phyloP scores from a whole-genome alignment of 2,888 invertebrate species.

The Leucoptera coffeella region DNA sequence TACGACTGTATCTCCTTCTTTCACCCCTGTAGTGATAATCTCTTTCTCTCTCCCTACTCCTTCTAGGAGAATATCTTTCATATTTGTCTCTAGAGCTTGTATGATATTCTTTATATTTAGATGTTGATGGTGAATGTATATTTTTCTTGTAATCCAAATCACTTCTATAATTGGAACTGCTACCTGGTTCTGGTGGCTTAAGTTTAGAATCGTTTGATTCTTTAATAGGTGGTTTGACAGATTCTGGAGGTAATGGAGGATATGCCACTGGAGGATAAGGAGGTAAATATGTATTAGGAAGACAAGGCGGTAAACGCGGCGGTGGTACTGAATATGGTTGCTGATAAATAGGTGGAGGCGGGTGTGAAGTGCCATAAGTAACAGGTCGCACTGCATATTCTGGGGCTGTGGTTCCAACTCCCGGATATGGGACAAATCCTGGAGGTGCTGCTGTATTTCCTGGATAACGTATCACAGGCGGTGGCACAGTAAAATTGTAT shows the following conservation, averaged over 20 bases:
- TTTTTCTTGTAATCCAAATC: constrained; percentile 4
- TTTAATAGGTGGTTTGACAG: too few species aligned
- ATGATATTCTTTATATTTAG: constrained; percentile 6
- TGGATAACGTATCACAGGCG: constrained; percentile 9
- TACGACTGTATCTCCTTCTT: constrained; percentile 11
- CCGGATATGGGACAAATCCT: too few species aligned
- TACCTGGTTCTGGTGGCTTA: too few species aligned
- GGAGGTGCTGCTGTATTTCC: too few species aligned
- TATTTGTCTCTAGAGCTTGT: constrained; percentile 6
- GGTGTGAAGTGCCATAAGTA: neutral
- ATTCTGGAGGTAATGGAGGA: constrained; percentile 8
- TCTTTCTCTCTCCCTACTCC: constrained; percentile 10
- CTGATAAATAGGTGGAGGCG: constrained; percentile 4
- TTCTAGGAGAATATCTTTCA: constrained; percentile 11
- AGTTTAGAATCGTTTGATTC: too few species aligned
- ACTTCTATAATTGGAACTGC: too few species aligned
- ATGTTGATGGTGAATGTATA: constrained; percentile 6
- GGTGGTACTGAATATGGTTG: constrained; percentile 8
- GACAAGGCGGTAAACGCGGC: constrained; percentile 5
- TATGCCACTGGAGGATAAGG: constrained; percentile 6
- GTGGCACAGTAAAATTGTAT: constrained; percentile 17
- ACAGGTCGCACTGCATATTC: neutral
- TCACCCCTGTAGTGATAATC: constrained; percentile 6
- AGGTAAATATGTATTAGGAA: constrained; percentile 1
- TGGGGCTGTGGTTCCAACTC: neutral